phyloP scores from a whole-genome alignment of 2,113 vertebrate genomes.

The Heterotilapia buettikoferi region DNA sequence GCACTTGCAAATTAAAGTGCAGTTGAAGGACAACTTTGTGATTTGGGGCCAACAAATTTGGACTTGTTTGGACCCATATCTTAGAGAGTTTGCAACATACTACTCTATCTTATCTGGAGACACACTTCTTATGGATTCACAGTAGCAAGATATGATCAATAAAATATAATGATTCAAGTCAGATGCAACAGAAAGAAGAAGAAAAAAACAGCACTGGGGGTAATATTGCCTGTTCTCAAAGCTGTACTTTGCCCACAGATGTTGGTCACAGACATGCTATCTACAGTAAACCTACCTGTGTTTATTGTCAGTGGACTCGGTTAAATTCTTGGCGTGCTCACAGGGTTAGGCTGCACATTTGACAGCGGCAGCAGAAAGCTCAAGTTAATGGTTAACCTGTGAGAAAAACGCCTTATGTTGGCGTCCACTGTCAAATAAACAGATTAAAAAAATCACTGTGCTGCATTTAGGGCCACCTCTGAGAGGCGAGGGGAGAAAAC shows the following conservation, averaged over 20 bases:
- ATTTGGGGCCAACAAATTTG: not conserved
- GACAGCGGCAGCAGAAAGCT: not conserved
- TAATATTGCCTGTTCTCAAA: slow-evolving; percentile 5
- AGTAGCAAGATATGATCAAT: not conserved
- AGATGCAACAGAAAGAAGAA: not conserved
- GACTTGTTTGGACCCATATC: not conserved
- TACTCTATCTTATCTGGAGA: not conserved
- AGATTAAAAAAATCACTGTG: not conserved
- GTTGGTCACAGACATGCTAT: not conserved
- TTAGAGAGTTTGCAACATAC: not conserved
- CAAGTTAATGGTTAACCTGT: slow-evolving; percentile 55
- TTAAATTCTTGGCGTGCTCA: not conserved
- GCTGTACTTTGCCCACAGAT: slow-evolving; percentile 39
- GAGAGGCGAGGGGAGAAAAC: not conserved
- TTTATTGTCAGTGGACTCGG: not conserved
- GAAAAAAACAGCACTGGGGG: not conserved
- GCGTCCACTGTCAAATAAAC: slow-evolving; percentile 4
- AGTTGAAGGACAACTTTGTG: not conserved
- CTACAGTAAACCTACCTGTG: not conserved
- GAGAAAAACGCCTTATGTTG: slow-evolving; percentile 40
- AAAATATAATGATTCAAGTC: not conserved
- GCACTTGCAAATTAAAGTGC: not conserved
- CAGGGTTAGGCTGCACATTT: not conserved
- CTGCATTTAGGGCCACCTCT: not conserved
- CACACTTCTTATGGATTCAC: not conserved